A percentile compares a stretch with the other conserved stretches of the same genome.
These are phyloP conservation scores for Pelvicachromis taeniatus DNA, from an alignment of 2,113 vertebrate genomes.

Conservation along the genomic window DNA sequence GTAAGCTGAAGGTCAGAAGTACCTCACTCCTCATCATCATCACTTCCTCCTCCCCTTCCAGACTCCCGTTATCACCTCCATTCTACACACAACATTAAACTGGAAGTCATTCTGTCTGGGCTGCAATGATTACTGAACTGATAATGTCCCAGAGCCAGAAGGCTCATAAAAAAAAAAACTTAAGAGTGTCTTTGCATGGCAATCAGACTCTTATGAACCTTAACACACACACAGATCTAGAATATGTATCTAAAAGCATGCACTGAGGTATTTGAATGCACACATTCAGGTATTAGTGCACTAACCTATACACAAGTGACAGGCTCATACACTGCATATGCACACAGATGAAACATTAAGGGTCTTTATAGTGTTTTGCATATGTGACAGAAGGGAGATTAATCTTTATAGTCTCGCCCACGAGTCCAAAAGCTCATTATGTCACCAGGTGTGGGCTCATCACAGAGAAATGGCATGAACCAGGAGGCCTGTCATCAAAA, in stretches of 20 bases:
- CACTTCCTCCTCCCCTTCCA: not conserved
- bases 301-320: not conserved
- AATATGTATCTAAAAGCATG: not conserved
- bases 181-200: not conserved
- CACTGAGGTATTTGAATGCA: not conserved
- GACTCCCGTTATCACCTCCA: not conserved
- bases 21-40: not conserved
- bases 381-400: not conserved
- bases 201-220: not conserved
- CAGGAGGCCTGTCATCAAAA: not conserved
- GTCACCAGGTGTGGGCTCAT: conserved; percentile 1
- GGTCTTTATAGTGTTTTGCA: not conserved
- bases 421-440: conserved; percentile 11
- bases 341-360: not conserved
- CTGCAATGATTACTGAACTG: not conserved
- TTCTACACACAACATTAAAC: conserved; percentile 20
- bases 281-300: not conserved
- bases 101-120: conserved; percentile 1
- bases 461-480: not conserved
- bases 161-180: conserved; percentile 20
- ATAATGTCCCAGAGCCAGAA: not conserved
- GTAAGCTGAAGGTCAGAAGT: conserved; percentile 10
- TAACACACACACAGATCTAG: not conserved
- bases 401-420: not conserved
- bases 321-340: not conserved